Conservation (phyloP, 2,888 invertebrate genomes). For the Thyatira batis region DNA sequence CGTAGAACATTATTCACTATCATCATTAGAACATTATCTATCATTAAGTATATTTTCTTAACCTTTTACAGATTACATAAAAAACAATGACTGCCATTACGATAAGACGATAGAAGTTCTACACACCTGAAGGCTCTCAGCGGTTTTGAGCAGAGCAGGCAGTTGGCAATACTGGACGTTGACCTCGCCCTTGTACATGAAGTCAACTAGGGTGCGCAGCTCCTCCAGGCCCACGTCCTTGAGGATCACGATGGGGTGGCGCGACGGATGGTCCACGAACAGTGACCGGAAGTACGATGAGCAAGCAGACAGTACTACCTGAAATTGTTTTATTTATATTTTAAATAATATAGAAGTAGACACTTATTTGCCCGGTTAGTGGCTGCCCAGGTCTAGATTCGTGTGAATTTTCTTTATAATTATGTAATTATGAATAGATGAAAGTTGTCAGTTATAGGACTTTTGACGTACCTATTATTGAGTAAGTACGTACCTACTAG, state of each 20-base stretch:
- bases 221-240: conserved; percentile 96
- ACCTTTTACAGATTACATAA: not conserved
- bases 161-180: conserved; percentile 97
- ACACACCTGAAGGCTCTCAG: conserved; percentile 92
- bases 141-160: conserved; percentile 94
- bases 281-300: conserved; percentile 97
- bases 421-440: too few relatives aligned
- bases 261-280: conserved; percentile 95
- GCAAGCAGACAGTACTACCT: conserved; percentile 97
- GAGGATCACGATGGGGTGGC: conserved; percentile 96
- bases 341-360: not conserved
- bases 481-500: too few relatives aligned
- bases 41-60: too few relatives aligned
- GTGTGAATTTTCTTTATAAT: too few relatives aligned
- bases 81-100: not conserved
- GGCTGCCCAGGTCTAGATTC: too few relatives aligned
- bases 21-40: too few relatives aligned
- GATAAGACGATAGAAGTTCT: not conserved
- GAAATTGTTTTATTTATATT: conserved; percentile 39
- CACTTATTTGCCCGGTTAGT: too few relatives aligned
- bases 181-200: conserved; percentile 98
- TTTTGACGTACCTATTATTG: too few relatives aligned
- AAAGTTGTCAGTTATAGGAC: too few relatives aligned
- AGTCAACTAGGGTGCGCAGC: conserved; percentile 95
- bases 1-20: too few relatives aligned